Evolutionary conservation across 2,797 vertebrate species (phyloP).

Genomic region (Luscinia megarhynchos): DNA sequence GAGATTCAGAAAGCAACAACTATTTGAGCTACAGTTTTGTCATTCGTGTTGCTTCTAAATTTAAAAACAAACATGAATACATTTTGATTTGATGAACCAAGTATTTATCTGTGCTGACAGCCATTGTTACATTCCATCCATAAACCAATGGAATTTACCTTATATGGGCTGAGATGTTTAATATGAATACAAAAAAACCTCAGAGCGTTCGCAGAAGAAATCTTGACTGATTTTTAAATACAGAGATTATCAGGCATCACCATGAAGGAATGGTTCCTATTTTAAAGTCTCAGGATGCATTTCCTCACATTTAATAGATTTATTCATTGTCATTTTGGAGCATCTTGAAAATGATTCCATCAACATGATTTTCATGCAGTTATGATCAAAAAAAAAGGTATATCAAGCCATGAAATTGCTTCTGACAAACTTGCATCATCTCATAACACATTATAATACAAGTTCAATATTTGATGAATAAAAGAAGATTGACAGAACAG

Average conservation of each 20-base stretch:
- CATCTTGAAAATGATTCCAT: not conserved
- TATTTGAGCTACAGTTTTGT: not conserved
- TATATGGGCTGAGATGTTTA: not conserved
- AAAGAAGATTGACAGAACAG: not conserved
- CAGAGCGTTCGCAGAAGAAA: not conserved
- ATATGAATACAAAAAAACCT: not conserved
- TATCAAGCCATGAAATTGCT: conserved; percentile 51
- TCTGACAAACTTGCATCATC: not conserved
- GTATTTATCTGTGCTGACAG: conserved; percentile 25
- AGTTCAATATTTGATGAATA: not conserved
- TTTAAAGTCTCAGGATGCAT: not conserved
- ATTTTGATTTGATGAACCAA: conserved; percentile 26
- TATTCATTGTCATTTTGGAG: not conserved
- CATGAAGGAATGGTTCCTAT: not conserved
- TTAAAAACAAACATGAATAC: not conserved
- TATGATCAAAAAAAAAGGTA: conserved; percentile 32
- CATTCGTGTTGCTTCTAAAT: not conserved
- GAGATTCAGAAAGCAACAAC: not conserved
- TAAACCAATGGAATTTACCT: not conserved
- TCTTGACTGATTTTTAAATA: conserved; percentile 17
- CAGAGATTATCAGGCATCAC: not conserved
- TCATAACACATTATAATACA: not conserved
- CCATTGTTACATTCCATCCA: not conserved
- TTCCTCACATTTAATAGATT: not conserved
- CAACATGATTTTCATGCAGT: conserved; percentile 44